phyloP scores from a whole-genome alignment of 2,113 vertebrate species.

The Leptocoma aspasia region DNA sequence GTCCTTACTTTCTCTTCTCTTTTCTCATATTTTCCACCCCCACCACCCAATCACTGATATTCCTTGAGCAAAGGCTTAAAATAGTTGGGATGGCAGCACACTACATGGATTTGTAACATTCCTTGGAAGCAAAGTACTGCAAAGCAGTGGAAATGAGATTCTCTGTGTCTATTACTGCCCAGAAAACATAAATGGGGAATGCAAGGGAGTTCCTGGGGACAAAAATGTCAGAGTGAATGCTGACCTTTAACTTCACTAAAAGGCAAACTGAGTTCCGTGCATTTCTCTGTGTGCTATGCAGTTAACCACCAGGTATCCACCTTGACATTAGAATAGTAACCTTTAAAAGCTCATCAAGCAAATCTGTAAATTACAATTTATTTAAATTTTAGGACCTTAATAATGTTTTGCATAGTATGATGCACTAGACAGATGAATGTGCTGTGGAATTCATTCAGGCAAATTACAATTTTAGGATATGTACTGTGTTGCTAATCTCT shows the following conservation, averaged over 20 bases:
- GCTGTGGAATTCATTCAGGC: background rate
- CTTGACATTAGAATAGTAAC: background rate
- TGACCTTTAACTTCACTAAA: constrained; percentile 16
- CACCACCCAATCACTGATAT: background rate
- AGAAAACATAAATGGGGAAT: background rate
- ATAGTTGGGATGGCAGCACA: background rate
- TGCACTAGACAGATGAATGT: background rate
- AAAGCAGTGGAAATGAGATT: background rate
- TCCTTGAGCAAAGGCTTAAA: constrained; percentile 1
- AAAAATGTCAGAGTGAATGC: background rate
- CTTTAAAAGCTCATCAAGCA: background rate
- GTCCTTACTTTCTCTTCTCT: background rate
- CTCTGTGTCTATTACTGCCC: background rate
- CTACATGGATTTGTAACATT: background rate
- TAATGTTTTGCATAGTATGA: background rate
- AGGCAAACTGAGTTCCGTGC: background rate
- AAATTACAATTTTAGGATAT: background rate
- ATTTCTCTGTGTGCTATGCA: background rate
- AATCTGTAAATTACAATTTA: background rate
- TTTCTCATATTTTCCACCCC: background rate
- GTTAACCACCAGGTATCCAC: background rate
- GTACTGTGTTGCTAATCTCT: background rate
- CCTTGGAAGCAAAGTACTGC: background rate
- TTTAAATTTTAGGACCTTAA: background rate
- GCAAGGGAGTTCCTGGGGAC: background rate